Evolutionary conservation across 2,113 vertebrate genomes (phyloP), one percentile per base, ranked within the genome.

Genomic region (Malurus elegans): DNA sequence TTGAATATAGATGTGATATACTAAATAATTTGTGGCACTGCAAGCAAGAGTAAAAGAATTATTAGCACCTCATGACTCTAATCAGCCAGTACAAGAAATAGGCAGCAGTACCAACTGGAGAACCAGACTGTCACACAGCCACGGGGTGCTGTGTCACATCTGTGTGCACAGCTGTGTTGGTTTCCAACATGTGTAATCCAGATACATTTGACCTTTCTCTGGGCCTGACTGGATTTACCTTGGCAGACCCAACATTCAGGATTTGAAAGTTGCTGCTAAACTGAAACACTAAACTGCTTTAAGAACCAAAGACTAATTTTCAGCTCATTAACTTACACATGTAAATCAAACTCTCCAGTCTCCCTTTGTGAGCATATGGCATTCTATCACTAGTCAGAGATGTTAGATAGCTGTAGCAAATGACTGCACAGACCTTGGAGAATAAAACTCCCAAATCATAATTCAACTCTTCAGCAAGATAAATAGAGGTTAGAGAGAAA

Each of bases 351-450:
- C 53, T 75, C 71, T 81, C 75, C 61, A 67, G 53, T 91, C 61
- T 86, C 61, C 80, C 44, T 79, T 66, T 14, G 5, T 86, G 75
- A 75, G 58, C 57, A 58, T 71, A 32, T 65, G 26, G 29, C 79
- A 90, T 92, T 92, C 56, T 88, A 62, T 86, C 75, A 82, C 70
- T 50, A 71, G 38, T 91, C 71, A 86, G 48, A 90, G 31, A 48
- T 72, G 34, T 79, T 82, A 94, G 86, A 95, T 75, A 75, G 75
- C 79, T 6, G 4, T 62, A 79, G 71, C 38, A 88, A 85, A 90
- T 91, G 89, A 82, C 79, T 95, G 70, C 71, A 51, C 47, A 94
- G 92, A 92, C 79, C 83, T 94, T 95, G 93, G 58, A 79, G 42
- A 82, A 88, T 88, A 75, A 86, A 71, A 53, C 25, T 71, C 5